Evolutionary conservation across 2,888 invertebrate genomes (phyloP).

Genomic region (Drosophila kuntzei): DNA sequence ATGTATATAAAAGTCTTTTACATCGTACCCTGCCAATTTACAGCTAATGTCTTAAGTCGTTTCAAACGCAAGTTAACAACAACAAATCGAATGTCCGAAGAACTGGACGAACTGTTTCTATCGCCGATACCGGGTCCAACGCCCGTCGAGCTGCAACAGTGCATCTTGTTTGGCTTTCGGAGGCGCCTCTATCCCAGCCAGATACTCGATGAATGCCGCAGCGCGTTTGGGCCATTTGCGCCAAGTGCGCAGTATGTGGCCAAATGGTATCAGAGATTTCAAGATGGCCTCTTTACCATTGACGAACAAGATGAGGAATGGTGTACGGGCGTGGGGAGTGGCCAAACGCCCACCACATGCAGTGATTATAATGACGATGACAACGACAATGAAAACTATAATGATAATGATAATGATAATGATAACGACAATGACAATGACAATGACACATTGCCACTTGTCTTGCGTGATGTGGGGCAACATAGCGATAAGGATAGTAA

Average conservation of each 20-base stretch:
- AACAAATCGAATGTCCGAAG: conserved; percentile 67
- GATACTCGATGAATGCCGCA: conserved; percentile 72
- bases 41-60: conserved; percentile 76
- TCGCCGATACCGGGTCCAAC: conserved; percentile 72
- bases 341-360: conserved; percentile 69
- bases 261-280: conserved; percentile 72
- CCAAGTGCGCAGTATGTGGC: conserved; percentile 71
- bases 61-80: conserved; percentile 59
- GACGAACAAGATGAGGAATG: conserved; percentile 64
- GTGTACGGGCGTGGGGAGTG: conserved; percentile 40
- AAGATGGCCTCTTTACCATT: conserved; percentile 64
- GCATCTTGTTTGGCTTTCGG: conserved; percentile 73
- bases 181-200: conserved; percentile 70
- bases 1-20: conserved; percentile 37
- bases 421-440: conserved; percentile 22
- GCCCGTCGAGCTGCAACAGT: conserved; percentile 70
- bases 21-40: conserved; percentile 39
- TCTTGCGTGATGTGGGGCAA: conserved; percentile 62
- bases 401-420: conserved; percentile 24
- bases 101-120: conserved; percentile 70
- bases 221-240: conserved; percentile 71
- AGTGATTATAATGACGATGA: conserved; percentile 65
- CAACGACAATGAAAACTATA: conserved; percentile 36
- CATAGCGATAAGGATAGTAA: conserved; percentile 42
- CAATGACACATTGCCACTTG: conserved; percentile 57